A percentile compares a stretch with the other conserved stretches of the same genome.
phyloP scores from a whole-genome alignment of 1,140 invertebrate species.

The Harpegnathos saltator region DNA sequence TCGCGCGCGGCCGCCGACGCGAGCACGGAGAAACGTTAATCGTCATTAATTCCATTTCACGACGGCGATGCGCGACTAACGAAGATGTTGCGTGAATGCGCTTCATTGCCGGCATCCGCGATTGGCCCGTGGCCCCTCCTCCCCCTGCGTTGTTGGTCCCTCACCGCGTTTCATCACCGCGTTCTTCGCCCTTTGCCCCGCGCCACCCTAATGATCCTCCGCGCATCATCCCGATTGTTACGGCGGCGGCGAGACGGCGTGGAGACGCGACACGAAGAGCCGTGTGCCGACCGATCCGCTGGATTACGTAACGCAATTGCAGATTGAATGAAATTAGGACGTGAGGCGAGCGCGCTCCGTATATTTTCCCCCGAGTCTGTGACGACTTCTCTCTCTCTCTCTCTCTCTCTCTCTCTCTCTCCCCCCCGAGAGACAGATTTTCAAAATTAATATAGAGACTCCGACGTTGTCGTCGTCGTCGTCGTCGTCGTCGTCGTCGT shows the following conservation, averaged over 20 bases:
- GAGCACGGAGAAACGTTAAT: slow-evolving; percentile 50
- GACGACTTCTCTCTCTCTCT: slow-evolving; percentile 6
- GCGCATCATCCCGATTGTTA: slow-evolving; percentile 10
- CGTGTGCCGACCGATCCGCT: slow-evolving; percentile 19
- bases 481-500: slow-evolving; percentile 13
- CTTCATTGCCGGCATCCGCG: slow-evolving; percentile 11
- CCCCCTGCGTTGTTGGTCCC: neutral
- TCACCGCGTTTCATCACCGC: too few species aligned
- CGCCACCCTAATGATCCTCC: slow-evolving; percentile 23
- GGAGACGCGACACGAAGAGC: neutral
- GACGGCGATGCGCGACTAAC: slow-evolving; percentile 19
- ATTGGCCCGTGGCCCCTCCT: neutral
- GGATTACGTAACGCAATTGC: slow-evolving; percentile 49
- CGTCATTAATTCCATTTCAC: slow-evolving; percentile 62
- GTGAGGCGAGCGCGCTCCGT: slow-evolving; percentile 23
- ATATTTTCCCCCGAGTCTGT: slow-evolving; percentile 37
- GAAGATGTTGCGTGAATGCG: slow-evolving; percentile 47
- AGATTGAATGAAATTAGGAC: slow-evolving; percentile 52
- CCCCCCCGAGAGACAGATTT: slow-evolving; percentile 28
- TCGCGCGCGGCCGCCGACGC: slow-evolving; percentile 23
- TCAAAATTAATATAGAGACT: slow-evolving; percentile 55
- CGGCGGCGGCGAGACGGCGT: neutral
- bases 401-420: slow-evolving; percentile 1
- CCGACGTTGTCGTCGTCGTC: slow-evolving; percentile 3
- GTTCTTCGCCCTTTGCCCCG: neutral